Evolutionary conservation across 2,888 invertebrate species (phyloP).

Genomic region (Cephonodes hylas): DNA sequence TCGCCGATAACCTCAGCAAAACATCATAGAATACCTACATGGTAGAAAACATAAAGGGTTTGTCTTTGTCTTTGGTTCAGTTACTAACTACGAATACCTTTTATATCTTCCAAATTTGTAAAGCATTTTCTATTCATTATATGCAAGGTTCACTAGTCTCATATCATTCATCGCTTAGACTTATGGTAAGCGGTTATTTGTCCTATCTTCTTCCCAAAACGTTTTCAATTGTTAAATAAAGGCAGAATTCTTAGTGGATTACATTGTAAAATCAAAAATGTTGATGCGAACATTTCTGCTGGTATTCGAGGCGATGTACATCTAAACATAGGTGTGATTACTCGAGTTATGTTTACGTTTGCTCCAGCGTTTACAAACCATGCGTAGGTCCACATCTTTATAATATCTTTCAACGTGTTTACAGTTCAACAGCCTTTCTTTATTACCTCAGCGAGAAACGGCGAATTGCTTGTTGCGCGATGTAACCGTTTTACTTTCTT

Average conservation of each 20-base stretch:
- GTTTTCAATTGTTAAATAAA: too few relatives aligned
- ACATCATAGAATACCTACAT: too few relatives aligned
- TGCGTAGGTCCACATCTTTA: slow-evolving; percentile 57
- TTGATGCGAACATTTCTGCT: neutral
- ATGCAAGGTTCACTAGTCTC: too few relatives aligned
- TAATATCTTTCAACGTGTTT: slow-evolving; percentile 69
- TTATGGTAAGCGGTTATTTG: too few relatives aligned
- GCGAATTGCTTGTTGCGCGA: slow-evolving; percentile 21
- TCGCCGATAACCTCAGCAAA: too few relatives aligned
- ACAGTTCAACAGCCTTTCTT: slow-evolving; percentile 67
- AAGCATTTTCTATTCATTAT: too few relatives aligned
- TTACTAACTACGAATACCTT: too few relatives aligned
- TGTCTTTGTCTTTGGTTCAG: too few relatives aligned
- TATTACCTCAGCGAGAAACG: slow-evolving; percentile 30
- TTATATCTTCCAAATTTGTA: too few relatives aligned
- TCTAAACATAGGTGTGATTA: slow-evolving; percentile 33
- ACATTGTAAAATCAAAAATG: neutral
- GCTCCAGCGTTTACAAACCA: slow-evolving; percentile 38
- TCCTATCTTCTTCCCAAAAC: too few relatives aligned
- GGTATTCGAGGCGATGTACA: neutral
- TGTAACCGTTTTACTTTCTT: slow-evolving; percentile 24
- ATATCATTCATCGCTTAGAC: too few relatives aligned
- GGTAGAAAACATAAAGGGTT: too few relatives aligned
- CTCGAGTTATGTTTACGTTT: slow-evolving; percentile 47
- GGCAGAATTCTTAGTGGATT: neutral